These are phyloP conservation scores for Ceramica pisi DNA, from an alignment of 2,888 invertebrate species.

Conservation along the genomic window DNA sequence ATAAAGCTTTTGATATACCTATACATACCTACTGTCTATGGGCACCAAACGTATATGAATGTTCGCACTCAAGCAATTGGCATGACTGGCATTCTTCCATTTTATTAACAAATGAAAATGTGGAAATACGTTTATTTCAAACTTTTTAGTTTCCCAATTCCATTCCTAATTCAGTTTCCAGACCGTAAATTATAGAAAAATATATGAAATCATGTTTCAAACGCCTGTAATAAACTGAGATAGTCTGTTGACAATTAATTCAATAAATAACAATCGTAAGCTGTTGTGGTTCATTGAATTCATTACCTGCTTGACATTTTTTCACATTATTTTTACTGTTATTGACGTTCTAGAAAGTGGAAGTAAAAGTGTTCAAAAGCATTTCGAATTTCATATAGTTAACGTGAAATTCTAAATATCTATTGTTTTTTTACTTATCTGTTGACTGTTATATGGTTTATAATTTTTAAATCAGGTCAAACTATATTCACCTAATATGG, in stretches of 20 bases:
- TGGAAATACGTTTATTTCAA: too few species aligned
- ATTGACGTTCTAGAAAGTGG: neutral
- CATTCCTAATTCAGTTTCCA: too few species aligned
- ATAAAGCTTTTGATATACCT: conserved; percentile 18
- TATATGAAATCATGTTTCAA: neutral
- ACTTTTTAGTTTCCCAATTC: neutral
- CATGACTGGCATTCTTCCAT: conserved; percentile 36
- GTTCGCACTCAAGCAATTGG: conserved; percentile 26
- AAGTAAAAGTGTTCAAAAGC: neutral
- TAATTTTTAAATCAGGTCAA: neutral
- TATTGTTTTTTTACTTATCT: too few species aligned
- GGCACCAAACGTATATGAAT: conserved; percentile 22
- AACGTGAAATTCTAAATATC: too few species aligned
- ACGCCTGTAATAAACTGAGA: too few species aligned
- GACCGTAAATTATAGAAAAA: neutral
- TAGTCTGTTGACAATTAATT: too few species aligned
- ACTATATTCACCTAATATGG: neutral
- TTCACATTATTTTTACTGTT: neutral
- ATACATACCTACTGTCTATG: conserved; percentile 6
- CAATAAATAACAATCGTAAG: neutral
- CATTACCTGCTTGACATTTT: neutral
- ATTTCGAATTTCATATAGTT: too few species aligned
- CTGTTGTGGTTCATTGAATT: neutral
- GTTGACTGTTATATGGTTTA: too few species aligned
- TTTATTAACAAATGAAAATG: neutral